Base-by-base conservation (phyloP, 2,113 vertebrate genomes). In the Scartelaos histophorus region DNA sequence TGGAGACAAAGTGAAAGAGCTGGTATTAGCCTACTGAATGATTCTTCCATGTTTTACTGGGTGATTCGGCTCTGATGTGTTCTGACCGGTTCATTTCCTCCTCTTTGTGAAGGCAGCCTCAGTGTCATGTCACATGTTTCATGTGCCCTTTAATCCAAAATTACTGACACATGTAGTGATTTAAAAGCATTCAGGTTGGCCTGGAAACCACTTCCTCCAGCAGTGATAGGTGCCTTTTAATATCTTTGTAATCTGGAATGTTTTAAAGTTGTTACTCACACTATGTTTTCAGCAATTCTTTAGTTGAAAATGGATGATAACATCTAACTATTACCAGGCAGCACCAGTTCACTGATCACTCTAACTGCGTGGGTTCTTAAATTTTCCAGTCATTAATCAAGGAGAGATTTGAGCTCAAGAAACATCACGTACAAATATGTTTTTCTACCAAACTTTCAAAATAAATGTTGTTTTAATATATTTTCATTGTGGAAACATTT, bases 101-200 rank as follows among this genome's bases (percentile, higher is more conserved):
- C 43, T 53, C n/a, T 38, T 56, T 70, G 70, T 80, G 76, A 45
- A 60, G 65, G 73, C 66, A 80, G 73, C 73, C 49, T 17, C 47
- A 57, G 47, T 76, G 78, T 80, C 79, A 74, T 85, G 73, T 81
- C 71, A 74, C 79, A 82, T 64, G 57, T 34, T 54, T 81, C 71
- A 70, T 70, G 38, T 53, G 75, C 71, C 73, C 74, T 75, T 88
- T 64, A 76, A 87, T 86, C 85, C 90, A 87, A 85, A 91, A 93
- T 91, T 85, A 84, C 83, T 90, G 90, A 90, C 92, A 93, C 88
- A 90, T 92, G 90, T 88, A 80, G 61, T 64, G 68, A 68, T 89
- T 92, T 91, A 89, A 85, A 90, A 71, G 80, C 74, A 88, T 92
- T 90, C 84, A 84, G 61, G 82, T 81, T 76, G 76, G 70, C 83